These are phyloP conservation scores for Papilio gigon DNA, from an alignment of 2,888 invertebrate genomes.

Conservation along the genomic window DNA sequence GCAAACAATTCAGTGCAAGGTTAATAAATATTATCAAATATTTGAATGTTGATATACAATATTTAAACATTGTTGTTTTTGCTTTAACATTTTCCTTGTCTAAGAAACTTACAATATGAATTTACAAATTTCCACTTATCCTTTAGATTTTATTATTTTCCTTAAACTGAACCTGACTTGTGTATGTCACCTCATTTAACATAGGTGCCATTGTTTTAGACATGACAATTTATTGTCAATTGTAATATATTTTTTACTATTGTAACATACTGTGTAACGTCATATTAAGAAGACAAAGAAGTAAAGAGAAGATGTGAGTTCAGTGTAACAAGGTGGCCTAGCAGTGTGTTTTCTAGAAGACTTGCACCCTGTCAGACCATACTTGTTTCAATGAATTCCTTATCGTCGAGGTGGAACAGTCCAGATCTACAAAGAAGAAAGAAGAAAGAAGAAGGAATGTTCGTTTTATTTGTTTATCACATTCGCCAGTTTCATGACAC, in stretches of 20 bases:
- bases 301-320: slow-evolving; percentile 50
- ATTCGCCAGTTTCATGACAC: no score
- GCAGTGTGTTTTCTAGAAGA: slow-evolving; percentile 82
- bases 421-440: slow-evolving; percentile 26
- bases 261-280: no score
- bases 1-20: neutral
- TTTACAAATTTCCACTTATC: neutral
- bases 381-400: slow-evolving; percentile 77
- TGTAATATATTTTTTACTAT: no score
- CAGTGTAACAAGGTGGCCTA: slow-evolving; percentile 82
- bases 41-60: neutral
- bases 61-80: neutral
- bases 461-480: no score
- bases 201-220: no score
- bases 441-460: slow-evolving; percentile 3
- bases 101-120: neutral
- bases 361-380: slow-evolving; percentile 84
- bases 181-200: no score
- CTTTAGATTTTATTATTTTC: no score
- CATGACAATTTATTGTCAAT: no score
- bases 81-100: neutral
- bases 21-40: neutral
- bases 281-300: slow-evolving; percentile 33
- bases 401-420: slow-evolving; percentile 49
- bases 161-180: no score